phyloP scores from a whole-genome alignment of 1,140 invertebrate species.

The Drosophila bocki region DNA sequence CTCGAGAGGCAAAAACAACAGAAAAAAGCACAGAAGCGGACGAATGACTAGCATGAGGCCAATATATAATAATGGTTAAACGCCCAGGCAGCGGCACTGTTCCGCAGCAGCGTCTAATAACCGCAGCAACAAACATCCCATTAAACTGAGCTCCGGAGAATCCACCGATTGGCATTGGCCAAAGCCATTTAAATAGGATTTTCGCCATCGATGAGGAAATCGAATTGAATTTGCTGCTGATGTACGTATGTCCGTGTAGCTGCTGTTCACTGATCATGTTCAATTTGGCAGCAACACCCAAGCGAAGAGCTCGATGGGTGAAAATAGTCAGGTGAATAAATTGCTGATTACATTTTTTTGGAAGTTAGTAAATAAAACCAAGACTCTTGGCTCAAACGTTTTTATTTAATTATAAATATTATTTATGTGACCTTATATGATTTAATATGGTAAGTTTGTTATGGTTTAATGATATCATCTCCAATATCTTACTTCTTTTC shows the following conservation, averaged over 20 bases:
- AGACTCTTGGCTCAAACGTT: background rate
- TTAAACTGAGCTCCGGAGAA: slow-evolving; percentile 47
- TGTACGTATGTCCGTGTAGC: slow-evolving; percentile 28
- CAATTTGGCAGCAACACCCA: slow-evolving; percentile 37
- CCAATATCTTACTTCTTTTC: too few species aligned
- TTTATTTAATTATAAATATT: background rate
- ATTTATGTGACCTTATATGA: too few species aligned
- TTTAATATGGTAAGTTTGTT: too few species aligned
- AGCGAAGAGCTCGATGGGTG: background rate
- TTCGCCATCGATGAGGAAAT: slow-evolving; percentile 58
- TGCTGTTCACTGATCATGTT: slow-evolving; percentile 30
- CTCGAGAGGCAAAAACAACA: slow-evolving; percentile 26
- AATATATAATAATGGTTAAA: slow-evolving; percentile 76
- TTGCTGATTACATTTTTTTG: background rate
- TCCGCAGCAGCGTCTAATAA: slow-evolving; percentile 43
- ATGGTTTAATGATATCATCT: too few species aligned
- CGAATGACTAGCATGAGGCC: slow-evolving; percentile 68
- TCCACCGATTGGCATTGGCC: slow-evolving; percentile 39
- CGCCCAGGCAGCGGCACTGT: slow-evolving; percentile 50
- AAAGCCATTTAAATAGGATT: slow-evolving; percentile 68
- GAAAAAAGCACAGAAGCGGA: slow-evolving; percentile 53
- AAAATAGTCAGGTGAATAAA: slow-evolving; percentile 11
- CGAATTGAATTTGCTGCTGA: slow-evolving; percentile 61
- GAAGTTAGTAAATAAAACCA: background rate
- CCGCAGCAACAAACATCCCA: slow-evolving; percentile 53